Evolutionary conservation across 2,888 invertebrate genomes (phyloP).

Genomic region (Philopedon plagiatum): DNA sequence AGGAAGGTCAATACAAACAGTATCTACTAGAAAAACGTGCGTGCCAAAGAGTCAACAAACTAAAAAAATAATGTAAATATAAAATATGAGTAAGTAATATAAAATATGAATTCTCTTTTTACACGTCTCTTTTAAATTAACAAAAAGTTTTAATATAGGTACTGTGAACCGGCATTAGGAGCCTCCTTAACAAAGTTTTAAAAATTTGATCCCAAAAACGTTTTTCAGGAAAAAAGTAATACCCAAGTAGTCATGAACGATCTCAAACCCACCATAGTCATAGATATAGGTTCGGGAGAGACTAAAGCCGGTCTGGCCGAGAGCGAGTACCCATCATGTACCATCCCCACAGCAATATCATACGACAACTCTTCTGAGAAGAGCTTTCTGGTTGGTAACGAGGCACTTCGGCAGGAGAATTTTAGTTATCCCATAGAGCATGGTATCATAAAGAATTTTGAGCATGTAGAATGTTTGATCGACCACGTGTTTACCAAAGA

Average conservation of each 20-base stretch:
- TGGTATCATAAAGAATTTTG: constrained; percentile 48
- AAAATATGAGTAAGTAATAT: too few species aligned
- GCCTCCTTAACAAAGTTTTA: neutral
- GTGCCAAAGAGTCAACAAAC: too few species aligned
- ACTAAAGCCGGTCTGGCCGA: constrained; percentile 48
- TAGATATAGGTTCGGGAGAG: constrained; percentile 44
- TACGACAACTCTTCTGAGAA: neutral
- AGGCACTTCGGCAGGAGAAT: constrained; percentile 5
- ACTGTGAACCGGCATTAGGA: too few species aligned
- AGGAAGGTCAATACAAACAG: constrained; percentile 21
- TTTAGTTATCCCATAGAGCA: constrained; percentile 36
- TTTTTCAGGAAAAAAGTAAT: neutral
- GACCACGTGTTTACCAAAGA: constrained; percentile 34
- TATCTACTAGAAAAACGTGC: neutral
- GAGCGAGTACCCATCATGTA: constrained; percentile 39
- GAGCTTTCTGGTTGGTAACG: constrained; percentile 21
- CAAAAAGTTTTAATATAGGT: too few species aligned
- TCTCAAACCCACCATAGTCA: constrained; percentile 42
- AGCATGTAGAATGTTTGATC: constrained; percentile 41
- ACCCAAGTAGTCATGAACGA: neutral
- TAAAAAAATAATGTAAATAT: too few species aligned
- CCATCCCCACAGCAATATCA: constrained; percentile 37
- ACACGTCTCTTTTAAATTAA: too few species aligned
- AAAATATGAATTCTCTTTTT: too few species aligned
- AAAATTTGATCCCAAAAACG: too few species aligned